These are phyloP conservation scores for Pachydiplax longipennis DNA, from an alignment of 2,888 invertebrate genomes.

Conservation along the genomic window DNA sequence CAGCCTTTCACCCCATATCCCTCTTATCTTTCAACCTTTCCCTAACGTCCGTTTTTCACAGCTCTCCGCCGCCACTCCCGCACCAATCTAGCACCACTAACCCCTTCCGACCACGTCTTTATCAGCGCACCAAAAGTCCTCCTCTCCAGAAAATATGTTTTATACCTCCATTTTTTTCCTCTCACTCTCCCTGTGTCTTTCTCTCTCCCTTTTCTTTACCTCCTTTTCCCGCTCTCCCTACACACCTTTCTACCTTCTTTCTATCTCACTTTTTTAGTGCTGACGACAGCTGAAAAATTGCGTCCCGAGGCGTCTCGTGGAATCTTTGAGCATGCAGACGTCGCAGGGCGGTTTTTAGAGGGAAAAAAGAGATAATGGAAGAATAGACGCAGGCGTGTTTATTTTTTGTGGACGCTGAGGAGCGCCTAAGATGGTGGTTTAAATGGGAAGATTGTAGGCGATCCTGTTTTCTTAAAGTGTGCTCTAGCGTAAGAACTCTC, in stretches of 20 bases:
- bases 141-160: not conserved
- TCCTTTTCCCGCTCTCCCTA: not conserved
- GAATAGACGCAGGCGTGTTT: not conserved
- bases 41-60: not conserved
- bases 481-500: too few species aligned
- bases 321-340: not conserved
- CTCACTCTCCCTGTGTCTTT: not conserved
- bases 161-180: not conserved
- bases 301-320: not conserved
- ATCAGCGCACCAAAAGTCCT: not conserved
- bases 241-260: not conserved
- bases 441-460: not conserved
- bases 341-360: not conserved
- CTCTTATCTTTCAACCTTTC: not conserved
- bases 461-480: too few species aligned
- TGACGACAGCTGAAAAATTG: not conserved
- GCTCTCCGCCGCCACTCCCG: not conserved
- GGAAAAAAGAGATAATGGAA: not conserved
- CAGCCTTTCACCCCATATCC: not conserved
- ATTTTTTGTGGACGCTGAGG: not conserved
- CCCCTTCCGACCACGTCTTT: not conserved
- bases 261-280: not conserved
- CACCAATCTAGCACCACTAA: not conserved
- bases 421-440: not conserved
- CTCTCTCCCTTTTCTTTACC: not conserved